A percentile compares a stretch with the other conserved stretches of the same genome.
Evolutionary conservation across 2,113 vertebrate genomes (phyloP).

Genomic region (Seriola dumerili): DNA sequence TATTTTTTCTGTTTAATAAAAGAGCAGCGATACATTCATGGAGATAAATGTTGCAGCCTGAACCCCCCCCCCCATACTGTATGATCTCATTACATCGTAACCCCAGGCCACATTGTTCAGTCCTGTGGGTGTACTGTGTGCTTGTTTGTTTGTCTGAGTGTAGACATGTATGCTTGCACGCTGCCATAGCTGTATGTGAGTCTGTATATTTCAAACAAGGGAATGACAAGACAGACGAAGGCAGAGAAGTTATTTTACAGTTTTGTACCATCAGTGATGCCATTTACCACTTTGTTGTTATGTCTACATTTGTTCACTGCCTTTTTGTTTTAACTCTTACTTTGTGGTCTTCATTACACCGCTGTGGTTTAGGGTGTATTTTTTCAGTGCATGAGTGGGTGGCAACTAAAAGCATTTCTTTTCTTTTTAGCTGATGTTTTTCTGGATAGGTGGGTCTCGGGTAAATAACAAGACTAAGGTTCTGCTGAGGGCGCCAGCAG

Average conservation of each 20-base stretch:
- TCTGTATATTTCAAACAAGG: background rate
- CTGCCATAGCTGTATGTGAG: background rate
- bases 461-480: constrained; percentile 46
- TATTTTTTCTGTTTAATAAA: constrained; percentile 40
- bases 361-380: background rate
- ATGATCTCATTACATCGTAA: constrained; percentile 57
- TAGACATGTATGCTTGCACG: background rate
- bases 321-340: background rate
- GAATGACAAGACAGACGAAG: background rate
- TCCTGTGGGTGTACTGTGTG: background rate
- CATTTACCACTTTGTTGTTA: background rate
- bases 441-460: constrained; percentile 24
- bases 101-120: constrained; percentile 35
- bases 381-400: background rate
- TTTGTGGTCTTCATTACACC: background rate
- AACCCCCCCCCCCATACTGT: constrained; percentile 5
- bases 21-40: constrained; percentile 35
- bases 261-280: background rate
- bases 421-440: constrained; percentile 12
- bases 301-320: background rate
- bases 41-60: constrained; percentile 43
- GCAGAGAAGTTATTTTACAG: background rate
- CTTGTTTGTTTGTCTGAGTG: constrained; percentile 14
- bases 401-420: background rate
- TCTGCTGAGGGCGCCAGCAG: constrained; percentile 15